Conservation (phyloP, 2,113 vertebrate species). For the Anolis carolinensis region DNA sequence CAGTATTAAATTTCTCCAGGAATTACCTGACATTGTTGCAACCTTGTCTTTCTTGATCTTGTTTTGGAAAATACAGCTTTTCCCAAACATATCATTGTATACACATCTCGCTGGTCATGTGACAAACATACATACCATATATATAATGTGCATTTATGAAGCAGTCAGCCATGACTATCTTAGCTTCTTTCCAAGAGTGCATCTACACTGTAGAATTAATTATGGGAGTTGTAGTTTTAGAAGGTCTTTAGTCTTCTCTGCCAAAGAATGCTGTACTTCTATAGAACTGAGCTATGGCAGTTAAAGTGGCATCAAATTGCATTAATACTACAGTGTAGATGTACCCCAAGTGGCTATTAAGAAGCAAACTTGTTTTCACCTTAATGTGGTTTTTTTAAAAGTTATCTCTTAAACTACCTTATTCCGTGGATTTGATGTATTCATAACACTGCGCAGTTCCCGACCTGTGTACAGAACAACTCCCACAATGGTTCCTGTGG, state of each 20-base stretch:
- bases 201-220: too few relatives aligned
- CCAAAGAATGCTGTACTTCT: too few relatives aligned
- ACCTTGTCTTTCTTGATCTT: not conserved
- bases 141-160: not conserved
- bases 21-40: too few relatives aligned
- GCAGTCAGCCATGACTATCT: not conserved
- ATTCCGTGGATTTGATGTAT: slow-evolving; percentile 93
- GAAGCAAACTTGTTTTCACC: not conserved
- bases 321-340: too few relatives aligned
- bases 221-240: too few relatives aligned
- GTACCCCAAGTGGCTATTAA: too few relatives aligned
- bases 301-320: too few relatives aligned
- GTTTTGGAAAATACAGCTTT: not conserved
- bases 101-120: not conserved
- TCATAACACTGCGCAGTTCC: slow-evolving; percentile 97
- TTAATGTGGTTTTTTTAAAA: not conserved
- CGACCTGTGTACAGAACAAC: slow-evolving; percentile 97
- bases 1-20: too few relatives aligned
- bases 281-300: too few relatives aligned
- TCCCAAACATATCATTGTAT: not conserved
- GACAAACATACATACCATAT: not conserved
- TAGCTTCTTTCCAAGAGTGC: not conserved
- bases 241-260: too few relatives aligned
- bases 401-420: slow-evolving; percentile 81
- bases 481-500: slow-evolving; percentile 92